These are phyloP conservation scores for Balaenoptera acutorostrata DNA, from an alignment of 2,113 vertebrate genomes.

Conservation along the genomic window DNA sequence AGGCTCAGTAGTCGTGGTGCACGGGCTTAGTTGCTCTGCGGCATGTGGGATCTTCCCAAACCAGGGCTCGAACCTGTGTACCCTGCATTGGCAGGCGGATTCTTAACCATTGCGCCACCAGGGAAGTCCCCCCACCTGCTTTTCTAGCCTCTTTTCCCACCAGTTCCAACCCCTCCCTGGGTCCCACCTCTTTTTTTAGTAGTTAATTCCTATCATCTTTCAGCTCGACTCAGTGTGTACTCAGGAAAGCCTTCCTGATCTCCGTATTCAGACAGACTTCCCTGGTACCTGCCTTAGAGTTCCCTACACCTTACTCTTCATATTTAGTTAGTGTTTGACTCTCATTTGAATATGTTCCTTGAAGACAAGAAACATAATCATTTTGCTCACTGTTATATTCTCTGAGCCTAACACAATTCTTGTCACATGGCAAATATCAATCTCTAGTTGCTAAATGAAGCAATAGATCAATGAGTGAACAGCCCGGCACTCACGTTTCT, in stretches of 20 bases:
- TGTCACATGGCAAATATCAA: neutral
- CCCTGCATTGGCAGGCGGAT: neutral
- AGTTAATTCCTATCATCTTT: neutral
- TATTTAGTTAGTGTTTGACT: neutral
- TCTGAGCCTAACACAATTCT: neutral
- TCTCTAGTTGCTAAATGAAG: neutral
- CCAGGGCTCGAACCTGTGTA: neutral
- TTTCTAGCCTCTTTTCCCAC: neutral
- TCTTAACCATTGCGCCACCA: neutral
- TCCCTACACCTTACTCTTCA: neutral
- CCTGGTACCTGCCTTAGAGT: fast-evolving
- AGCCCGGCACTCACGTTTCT: no score
- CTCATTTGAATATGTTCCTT: neutral
- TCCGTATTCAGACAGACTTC: neutral
- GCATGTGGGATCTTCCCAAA: neutral
- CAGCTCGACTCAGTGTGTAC: neutral
- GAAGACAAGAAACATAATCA: neutral
- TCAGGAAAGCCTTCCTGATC: neutral
- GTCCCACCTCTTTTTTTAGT: neutral
- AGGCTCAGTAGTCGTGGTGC: no score
- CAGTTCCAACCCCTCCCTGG: neutral
- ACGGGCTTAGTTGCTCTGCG: no score
- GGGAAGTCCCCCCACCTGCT: neutral
- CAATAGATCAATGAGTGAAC: neutral
- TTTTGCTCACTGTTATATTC: neutral